A percentile compares a stretch with the other conserved stretches of the same genome.
Evolutionary conservation across 2,888 invertebrate genomes (phyloP).

Genomic region (Phengaris alcon): DNA sequence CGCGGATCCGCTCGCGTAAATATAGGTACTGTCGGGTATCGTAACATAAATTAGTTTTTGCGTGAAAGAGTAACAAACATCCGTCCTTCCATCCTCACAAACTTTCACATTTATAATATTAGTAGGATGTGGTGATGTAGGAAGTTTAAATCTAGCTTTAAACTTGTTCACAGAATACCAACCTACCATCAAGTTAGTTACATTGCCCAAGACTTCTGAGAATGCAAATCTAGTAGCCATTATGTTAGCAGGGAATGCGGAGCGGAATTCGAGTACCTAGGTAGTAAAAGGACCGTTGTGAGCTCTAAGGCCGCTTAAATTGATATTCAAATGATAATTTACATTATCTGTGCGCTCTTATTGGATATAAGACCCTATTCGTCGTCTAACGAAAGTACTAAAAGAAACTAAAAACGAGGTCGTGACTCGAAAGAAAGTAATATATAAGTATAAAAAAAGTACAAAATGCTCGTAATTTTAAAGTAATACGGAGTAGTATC

Average conservation of each 20-base stretch:
- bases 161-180: neutral
- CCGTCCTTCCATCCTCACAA: too few relatives aligned
- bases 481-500: neutral
- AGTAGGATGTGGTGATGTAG: neutral
- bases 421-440: neutral
- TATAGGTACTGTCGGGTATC: too few relatives aligned
- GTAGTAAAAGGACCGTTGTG: constrained; percentile 31
- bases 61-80: too few relatives aligned
- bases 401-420: too few relatives aligned
- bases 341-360: constrained; percentile 22
- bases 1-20: too few relatives aligned
- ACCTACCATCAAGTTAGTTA: constrained; percentile 30
- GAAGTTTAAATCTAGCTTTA: neutral
- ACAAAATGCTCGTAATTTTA: too few relatives aligned
- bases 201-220: constrained; percentile 34
- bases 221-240: constrained; percentile 11
- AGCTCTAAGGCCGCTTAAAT: constrained; percentile 25
- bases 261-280: constrained; percentile 44
- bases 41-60: too few relatives aligned
- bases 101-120: too few relatives aligned
- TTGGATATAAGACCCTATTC: constrained; percentile 17
- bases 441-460: too few relatives aligned
- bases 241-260: constrained; percentile 54
- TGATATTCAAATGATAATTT: constrained; percentile 16
- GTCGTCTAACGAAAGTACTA: too few relatives aligned